phyloP scores from a whole-genome alignment of 2,797 vertebrate genomes.

The Arvicola amphibius region DNA sequence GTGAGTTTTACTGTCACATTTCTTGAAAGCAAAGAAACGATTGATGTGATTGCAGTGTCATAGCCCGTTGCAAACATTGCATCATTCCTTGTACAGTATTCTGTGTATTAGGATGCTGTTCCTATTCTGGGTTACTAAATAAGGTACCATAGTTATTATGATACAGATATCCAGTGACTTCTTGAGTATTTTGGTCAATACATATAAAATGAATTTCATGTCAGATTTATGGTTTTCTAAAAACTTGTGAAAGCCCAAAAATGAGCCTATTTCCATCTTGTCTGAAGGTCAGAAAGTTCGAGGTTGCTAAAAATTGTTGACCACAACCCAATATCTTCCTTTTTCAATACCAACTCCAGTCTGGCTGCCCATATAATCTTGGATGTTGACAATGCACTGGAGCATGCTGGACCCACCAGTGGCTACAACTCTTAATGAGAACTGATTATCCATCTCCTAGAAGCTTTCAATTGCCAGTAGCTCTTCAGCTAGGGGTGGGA shows the following conservation, averaged over 20 bases:
- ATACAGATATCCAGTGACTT: not conserved
- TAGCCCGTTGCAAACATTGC: not conserved
- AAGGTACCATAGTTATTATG: not conserved
- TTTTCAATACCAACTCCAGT: not conserved
- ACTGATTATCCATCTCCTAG: not conserved
- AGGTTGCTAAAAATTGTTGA: no score
- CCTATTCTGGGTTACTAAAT: not conserved
- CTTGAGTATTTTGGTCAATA: constrained; percentile 9
- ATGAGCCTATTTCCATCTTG: no score
- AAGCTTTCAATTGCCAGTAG: not conserved
- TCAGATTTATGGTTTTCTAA: not conserved
- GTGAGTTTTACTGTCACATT: not conserved
- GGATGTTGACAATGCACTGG: no score
- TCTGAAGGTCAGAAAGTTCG: no score
- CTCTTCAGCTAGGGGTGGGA: not conserved
- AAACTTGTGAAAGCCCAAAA: no score
- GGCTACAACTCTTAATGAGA: not conserved
- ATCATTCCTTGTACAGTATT: not conserved
- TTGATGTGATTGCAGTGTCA: not conserved
- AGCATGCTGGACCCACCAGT: not conserved
- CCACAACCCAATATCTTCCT: not conserved
- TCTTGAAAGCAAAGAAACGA: not conserved
- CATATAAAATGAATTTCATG: not conserved
- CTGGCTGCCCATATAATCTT: not conserved
- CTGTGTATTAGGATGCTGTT: not conserved